A percentile compares a stretch with the other conserved stretches of the same genome.
These are phyloP conservation scores for Dione juno DNA, from an alignment of 2,888 invertebrate genomes.

Conservation along the genomic window DNA sequence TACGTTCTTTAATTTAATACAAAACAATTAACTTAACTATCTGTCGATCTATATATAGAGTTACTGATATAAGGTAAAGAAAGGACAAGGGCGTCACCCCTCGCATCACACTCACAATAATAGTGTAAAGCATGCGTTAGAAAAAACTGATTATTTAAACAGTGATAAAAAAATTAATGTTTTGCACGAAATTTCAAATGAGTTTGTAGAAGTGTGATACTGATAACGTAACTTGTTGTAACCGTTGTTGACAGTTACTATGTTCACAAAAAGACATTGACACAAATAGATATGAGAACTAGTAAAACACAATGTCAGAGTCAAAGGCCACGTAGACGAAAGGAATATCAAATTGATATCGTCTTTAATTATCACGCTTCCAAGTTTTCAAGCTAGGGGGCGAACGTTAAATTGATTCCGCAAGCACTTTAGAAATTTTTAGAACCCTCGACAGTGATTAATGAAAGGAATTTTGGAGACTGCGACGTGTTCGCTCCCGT, in stretches of 20 bases:
- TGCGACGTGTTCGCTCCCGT: constrained; percentile 61
- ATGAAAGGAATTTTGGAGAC: constrained; percentile 77
- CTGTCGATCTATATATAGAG: constrained; percentile 3
- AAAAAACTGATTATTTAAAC: constrained; percentile 17
- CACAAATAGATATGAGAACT: constrained; percentile 48
- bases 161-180: background rate
- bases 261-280: constrained; percentile 43
- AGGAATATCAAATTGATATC: constrained; percentile 68
- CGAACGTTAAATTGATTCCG: constrained; percentile 78
- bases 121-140: constrained; percentile 20
- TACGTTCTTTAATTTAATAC: background rate
- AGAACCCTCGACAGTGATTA: constrained; percentile 81
- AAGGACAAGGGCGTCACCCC: constrained; percentile 12
- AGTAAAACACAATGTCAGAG: constrained; percentile 55
- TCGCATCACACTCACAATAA: constrained; percentile 14
- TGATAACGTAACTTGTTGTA: constrained; percentile 15
- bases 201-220: background rate
- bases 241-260: constrained; percentile 28
- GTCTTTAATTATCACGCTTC: constrained; percentile 72
- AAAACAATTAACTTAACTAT: background rate
- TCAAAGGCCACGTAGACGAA: constrained; percentile 43
- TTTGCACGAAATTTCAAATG: background rate
- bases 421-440: constrained; percentile 74
- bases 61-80: background rate
- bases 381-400: constrained; percentile 72